Evolutionary conservation across 2,797 vertebrate species (phyloP).

Genomic region (Adrianichthys oophorus): DNA sequence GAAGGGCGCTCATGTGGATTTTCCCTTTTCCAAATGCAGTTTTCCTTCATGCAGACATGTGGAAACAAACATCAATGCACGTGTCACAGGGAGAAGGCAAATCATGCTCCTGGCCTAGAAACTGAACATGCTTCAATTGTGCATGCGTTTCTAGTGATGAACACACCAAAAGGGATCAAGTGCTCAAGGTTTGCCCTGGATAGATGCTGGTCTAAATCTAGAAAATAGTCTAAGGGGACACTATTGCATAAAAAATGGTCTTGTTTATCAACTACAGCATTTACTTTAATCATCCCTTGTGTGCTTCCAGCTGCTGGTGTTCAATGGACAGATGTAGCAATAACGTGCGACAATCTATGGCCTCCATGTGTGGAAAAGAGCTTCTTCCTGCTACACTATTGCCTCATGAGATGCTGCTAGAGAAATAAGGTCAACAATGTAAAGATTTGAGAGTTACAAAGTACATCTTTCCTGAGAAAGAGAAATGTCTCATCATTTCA

Average conservation of each 20-base stretch:
- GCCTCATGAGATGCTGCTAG: no score
- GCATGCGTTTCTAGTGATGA: slow-evolving; percentile 20
- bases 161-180: not conserved
- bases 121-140: slow-evolving; percentile 24
- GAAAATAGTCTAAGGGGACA: not conserved
- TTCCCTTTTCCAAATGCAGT: slow-evolving; percentile 4
- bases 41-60: slow-evolving; percentile 32
- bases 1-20: slow-evolving; percentile 7
- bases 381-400: not conserved
- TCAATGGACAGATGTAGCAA: slow-evolving; percentile 15
- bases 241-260: slow-evolving; percentile 6
- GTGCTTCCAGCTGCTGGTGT: slow-evolving; percentile 3
- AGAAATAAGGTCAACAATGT: no score
- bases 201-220: slow-evolving; percentile 40
- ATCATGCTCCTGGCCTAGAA: slow-evolving; percentile 8
- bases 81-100: slow-evolving; percentile 26
- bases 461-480: no score
- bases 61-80: slow-evolving; percentile 34
- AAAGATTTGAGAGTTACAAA: no score
- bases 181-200: slow-evolving; percentile 36
- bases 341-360: slow-evolving; percentile 6
- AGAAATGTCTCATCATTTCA: no score
- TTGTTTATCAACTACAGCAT: slow-evolving; percentile 9
- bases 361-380: not conserved
- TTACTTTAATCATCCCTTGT: slow-evolving; percentile 32